Evolutionary conservation across 2,797 vertebrate species (phyloP), one percentile per base, ranked within the genome.

Genomic region (Characodon lateralis): DNA sequence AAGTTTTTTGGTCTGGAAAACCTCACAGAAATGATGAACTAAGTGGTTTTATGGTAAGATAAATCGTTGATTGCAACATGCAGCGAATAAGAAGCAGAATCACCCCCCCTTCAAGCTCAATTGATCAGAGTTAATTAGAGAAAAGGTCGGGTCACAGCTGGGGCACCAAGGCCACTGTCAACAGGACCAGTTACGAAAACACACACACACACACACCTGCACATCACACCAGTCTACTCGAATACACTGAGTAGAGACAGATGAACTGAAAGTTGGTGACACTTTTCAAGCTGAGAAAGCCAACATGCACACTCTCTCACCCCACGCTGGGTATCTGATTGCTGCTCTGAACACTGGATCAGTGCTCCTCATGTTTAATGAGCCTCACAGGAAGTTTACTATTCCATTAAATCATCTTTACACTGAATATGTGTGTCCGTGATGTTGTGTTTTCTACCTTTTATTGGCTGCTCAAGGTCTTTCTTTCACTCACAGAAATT

Each of bases 81-180:
- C 73, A 71, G 80, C 1, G 75, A 85, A 78, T 66, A 73, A 80
- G 81, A 80, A 82, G 77, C 51, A 81, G 76, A 68, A 51, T 73
- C 74, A 46, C 55, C 48, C 51, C 78, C 72, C 73, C 48, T 69
- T 55, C 68, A 79, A 83, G 85, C 82, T 85, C 80, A 72, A 93
- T 92, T 92, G 92, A 93, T 92, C 90, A 72, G 84, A 89, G 80
- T 91, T 90, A 93, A 93, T 93, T 91, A 93, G 91, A 81, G 83
- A 87, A 92, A 92, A 93, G 89, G 90, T 93, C 90, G 90, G 87
- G 74, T 74, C 88, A 85, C 90, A 88, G 89, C 84, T 87, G 90
- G 85, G 78, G 79, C 84, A 58, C 48, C 65, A 28, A 79, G 85
- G 76, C 83, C 51, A 74, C 86, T 58, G 79, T 84, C 63, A 66